These are phyloP conservation scores for Arothron firmamentum DNA, from an alignment of 2,113 vertebrate genomes.

Conservation along the genomic window DNA sequence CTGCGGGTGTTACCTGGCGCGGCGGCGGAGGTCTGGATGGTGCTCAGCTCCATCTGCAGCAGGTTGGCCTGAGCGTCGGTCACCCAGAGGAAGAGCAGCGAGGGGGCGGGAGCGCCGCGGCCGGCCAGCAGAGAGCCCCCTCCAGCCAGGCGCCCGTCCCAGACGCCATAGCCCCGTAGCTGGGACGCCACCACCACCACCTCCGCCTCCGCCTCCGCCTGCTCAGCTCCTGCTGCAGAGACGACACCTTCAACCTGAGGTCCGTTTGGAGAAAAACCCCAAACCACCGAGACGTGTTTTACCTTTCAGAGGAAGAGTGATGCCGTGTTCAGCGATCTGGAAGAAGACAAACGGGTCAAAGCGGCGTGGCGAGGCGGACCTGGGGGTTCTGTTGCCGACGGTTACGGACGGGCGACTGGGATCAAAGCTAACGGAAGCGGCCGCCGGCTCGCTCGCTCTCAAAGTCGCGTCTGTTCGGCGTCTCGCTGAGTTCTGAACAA, in stretches of 20 bases:
- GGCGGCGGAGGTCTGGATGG: conserved; percentile 16
- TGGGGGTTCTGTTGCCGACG: too few relatives aligned
- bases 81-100: conserved; percentile 72
- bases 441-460: too few relatives aligned
- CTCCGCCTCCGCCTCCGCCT: conserved; percentile 22
- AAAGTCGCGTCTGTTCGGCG: too few relatives aligned
- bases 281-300: neutral
- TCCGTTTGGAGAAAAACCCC: neutral
- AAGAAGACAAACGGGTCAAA: neutral
- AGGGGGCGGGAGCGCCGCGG: conserved; percentile 55
- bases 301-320: conserved; percentile 54
- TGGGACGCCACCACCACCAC: conserved; percentile 66
- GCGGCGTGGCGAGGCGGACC: neutral
- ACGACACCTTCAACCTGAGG: too few relatives aligned
- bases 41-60: conserved; percentile 60
- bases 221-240: neutral
- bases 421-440: too few relatives aligned
- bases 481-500: too few relatives aligned
- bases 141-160: conserved; percentile 60
- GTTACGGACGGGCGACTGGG: too few relatives aligned
- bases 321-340: conserved; percentile 45
- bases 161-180: conserved; percentile 64
- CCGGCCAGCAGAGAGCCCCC: conserved; percentile 38
- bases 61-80: conserved; percentile 65
- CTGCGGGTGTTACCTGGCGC: conserved; percentile 9